Conservation (phyloP, 2,888 invertebrate species). For the Erynnis tages region DNA sequence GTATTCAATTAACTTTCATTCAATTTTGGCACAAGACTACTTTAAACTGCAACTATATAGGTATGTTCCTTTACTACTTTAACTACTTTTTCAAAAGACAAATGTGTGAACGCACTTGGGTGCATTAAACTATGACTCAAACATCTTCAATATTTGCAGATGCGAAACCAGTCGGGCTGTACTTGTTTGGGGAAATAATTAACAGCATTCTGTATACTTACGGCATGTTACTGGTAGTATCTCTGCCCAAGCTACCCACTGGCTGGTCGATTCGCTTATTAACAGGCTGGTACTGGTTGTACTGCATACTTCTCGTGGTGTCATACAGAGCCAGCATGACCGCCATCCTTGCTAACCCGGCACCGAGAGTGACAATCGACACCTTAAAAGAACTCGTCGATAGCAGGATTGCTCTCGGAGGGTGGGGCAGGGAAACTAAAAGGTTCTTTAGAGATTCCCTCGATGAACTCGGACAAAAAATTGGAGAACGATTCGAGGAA, state of each 20-base stretch:
- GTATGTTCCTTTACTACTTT: neutral
- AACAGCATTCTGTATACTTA: conserved; percentile 90
- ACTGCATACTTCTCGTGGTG: conserved; percentile 89
- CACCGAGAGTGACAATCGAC: conserved; percentile 89
- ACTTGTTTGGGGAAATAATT: conserved; percentile 86
- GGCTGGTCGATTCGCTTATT: conserved; percentile 91
- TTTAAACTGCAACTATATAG: too few relatives aligned
- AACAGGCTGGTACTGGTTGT: conserved; percentile 94
- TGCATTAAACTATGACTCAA: neutral
- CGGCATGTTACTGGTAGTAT: conserved; percentile 90
- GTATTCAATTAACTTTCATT: neutral
- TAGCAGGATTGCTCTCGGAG: conserved; percentile 85
- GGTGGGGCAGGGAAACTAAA: conserved; percentile 87
- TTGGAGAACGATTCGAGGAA: conserved; percentile 85
- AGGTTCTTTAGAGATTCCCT: conserved; percentile 86
- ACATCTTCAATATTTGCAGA: conserved; percentile 50
- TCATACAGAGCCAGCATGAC: conserved; percentile 93
- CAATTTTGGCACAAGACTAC: too few relatives aligned
- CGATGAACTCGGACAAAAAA: conserved; percentile 84
- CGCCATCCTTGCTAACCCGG: conserved; percentile 90
- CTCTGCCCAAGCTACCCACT: conserved; percentile 87
- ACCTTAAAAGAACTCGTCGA: conserved; percentile 85
- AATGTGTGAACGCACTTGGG: neutral
- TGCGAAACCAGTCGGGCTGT: conserved; percentile 77
- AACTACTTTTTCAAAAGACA: neutral